Percentiles rank a stretch among this genome's conserved stretches.
These are phyloP conservation scores for Glareola pratincola DNA, from an alignment of 2,113 vertebrate species.

Conservation along the genomic window DNA sequence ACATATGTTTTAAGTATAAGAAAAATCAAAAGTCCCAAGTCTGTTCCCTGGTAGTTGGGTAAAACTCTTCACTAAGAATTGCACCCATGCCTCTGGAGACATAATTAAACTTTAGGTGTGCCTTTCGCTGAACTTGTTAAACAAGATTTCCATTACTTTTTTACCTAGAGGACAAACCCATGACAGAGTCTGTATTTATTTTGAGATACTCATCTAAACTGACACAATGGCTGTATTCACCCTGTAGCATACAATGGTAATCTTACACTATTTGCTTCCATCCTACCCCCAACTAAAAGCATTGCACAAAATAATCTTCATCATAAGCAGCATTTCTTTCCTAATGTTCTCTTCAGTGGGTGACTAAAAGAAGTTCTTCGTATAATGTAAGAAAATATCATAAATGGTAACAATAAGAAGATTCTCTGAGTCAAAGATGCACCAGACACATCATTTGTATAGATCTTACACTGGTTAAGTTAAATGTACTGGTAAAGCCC, in stretches of 20 bases:
- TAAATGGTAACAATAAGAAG: background rate
- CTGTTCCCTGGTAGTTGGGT: background rate
- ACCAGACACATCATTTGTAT: background rate
- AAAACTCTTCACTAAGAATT: background rate
- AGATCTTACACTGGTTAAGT: background rate
- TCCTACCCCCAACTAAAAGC: background rate
- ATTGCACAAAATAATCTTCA: background rate
- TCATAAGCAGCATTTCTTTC: background rate
- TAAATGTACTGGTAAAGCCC: background rate
- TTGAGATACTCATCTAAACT: conserved; percentile 69
- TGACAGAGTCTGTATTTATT: conserved; percentile 67
- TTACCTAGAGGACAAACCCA: conserved; percentile 64
- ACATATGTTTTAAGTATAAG: background rate
- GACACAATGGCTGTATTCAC: conserved; percentile 40
- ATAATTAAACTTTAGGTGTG: conserved; percentile 65
- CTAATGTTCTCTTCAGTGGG: background rate
- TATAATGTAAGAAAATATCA: background rate
- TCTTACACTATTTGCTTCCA: background rate
- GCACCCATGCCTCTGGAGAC: background rate
- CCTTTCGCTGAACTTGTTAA: conserved; percentile 67
- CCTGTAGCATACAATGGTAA: conserved; percentile 19
- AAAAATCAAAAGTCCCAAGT: background rate
- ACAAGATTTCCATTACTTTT: conserved; percentile 66
- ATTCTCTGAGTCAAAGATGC: background rate
- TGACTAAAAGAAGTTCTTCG: background rate